Conservation (phyloP, 2,888 invertebrate genomes). For the Patella ulyssiponensis region DNA sequence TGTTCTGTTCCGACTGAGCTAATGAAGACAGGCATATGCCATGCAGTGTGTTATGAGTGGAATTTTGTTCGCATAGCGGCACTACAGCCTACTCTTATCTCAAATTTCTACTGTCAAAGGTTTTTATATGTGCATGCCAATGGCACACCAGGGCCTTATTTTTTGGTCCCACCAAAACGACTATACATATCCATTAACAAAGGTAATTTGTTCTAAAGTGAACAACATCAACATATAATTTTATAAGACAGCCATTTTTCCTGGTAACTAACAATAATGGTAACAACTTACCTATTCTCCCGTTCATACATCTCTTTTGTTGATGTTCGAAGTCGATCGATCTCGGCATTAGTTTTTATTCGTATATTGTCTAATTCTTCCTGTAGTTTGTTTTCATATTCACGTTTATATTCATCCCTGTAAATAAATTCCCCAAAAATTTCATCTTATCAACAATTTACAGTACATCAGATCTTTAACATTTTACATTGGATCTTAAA, state of each 20-base stretch:
- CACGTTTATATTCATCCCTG: constrained; percentile 70
- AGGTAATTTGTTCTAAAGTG: neutral
- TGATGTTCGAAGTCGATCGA: constrained; percentile 67
- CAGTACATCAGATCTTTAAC: too few species aligned
- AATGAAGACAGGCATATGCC: too few species aligned
- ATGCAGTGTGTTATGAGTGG: too few species aligned
- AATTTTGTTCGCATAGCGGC: too few species aligned
- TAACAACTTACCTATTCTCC: constrained; percentile 66
- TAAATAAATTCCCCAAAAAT: neutral
- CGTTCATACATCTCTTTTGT: constrained; percentile 71
- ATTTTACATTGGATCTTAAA: too few species aligned
- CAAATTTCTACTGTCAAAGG: too few species aligned
- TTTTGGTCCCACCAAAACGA: neutral
- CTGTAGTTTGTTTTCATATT: constrained; percentile 69
- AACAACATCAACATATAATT: neutral
- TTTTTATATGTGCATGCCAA: too few species aligned
- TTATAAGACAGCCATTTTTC: neutral
- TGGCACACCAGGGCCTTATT: too few species aligned
- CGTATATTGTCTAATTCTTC: constrained; percentile 69
- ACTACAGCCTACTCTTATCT: too few species aligned
- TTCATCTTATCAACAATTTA: too few species aligned
- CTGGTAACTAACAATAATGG: neutral
- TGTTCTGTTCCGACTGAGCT: too few species aligned
- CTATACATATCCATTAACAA: neutral
- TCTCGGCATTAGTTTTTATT: constrained; percentile 66